Evolutionary conservation across 2,797 vertebrate genomes (phyloP).

Genomic region (Typhlichthys eigenmanni): DNA sequence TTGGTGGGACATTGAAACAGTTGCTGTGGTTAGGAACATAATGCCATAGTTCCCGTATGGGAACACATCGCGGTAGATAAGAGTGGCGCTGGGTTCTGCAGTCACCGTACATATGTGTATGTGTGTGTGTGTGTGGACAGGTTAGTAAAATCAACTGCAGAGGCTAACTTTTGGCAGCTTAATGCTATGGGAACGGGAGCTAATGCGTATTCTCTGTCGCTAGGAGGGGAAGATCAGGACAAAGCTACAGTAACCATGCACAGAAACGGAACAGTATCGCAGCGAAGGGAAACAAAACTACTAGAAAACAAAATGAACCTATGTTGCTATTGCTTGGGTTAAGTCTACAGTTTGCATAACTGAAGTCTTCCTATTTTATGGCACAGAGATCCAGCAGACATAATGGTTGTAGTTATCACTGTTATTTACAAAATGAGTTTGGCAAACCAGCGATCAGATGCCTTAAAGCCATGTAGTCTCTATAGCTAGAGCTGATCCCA

Average conservation of each 20-base stretch:
- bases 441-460: slow-evolving; percentile 89
- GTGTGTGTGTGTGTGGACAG: background rate
- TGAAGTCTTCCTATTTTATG: slow-evolving; percentile 93
- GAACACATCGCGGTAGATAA: no score
- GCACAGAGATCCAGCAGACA: slow-evolving; percentile 89
- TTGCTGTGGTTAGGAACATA: background rate
- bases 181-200: background rate
- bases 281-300: slow-evolving; percentile 29
- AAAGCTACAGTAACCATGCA: slow-evolving; percentile 39
- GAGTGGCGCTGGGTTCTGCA: background rate
- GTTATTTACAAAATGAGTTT: slow-evolving; percentile 97
- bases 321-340: slow-evolving; percentile 82
- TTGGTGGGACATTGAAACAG: background rate
- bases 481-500: slow-evolving; percentile 90
- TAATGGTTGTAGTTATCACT: slow-evolving; percentile 81
- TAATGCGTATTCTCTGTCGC: slow-evolving; percentile 13
- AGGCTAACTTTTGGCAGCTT: background rate
- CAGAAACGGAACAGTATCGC: slow-evolving; percentile 24
- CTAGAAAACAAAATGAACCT: slow-evolving; percentile 41
- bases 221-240: slow-evolving; percentile 28
- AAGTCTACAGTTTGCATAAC: slow-evolving; percentile 76
- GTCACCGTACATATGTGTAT: background rate
- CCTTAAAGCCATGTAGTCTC: slow-evolving; percentile 95
- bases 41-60: no score
- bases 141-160: slow-evolving; percentile 11